Base-by-base conservation (phyloP, 2,113 vertebrate genomes). In the Rhizomys pruinosus region DNA sequence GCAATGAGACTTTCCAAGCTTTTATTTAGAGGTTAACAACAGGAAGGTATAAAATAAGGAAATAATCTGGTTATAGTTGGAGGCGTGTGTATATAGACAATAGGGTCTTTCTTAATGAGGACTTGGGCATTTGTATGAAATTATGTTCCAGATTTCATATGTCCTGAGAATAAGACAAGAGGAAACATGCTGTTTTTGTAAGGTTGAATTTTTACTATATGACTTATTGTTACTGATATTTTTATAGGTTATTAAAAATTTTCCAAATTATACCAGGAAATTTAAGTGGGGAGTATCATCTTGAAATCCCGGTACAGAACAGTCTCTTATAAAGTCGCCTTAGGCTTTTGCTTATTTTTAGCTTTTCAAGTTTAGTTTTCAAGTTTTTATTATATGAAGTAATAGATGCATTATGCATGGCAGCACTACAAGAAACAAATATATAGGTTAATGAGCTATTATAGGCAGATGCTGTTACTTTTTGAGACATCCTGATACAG, bases 281-380 rank as follows among this genome's bases (percentile, higher is more conserved):
- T 57, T 74, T 89, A 64, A 57, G 37, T 91, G n/a, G 25, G 34
- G 2, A 47, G n/a, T 10, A 44, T 87, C n/a, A 42, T 47, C 71
- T 59, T 77, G 39, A 93, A 19, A 12, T n/a, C 16, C 19, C 89
- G 37, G 11, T 52, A 78, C 47, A 17, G 69, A 8, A 2, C 4
- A 47, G 15, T 84, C 34, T 29, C 57, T 76, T 81, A 34, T 55
- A 74, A 71, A 79, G 10, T 78, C 76, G 19, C 77, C 25, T 72
- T 78, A 59, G 37, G n/a, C 3, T 1, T 7, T 68, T 94, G 47
- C 4, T 7, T 89, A 39, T 73, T 92, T 82, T 78, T 71, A 87
- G 55, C 20, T 71, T 84, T 74, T 37, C 6, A 52, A 34, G 90
- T 91, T 87, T 57, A 69, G 39, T 71, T 93, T 47, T 77, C 82